A percentile compares a stretch with the other conserved stretches of the same genome.
Conservation (phyloP, 2,888 invertebrate genomes). For the Tipula unca region DNA sequence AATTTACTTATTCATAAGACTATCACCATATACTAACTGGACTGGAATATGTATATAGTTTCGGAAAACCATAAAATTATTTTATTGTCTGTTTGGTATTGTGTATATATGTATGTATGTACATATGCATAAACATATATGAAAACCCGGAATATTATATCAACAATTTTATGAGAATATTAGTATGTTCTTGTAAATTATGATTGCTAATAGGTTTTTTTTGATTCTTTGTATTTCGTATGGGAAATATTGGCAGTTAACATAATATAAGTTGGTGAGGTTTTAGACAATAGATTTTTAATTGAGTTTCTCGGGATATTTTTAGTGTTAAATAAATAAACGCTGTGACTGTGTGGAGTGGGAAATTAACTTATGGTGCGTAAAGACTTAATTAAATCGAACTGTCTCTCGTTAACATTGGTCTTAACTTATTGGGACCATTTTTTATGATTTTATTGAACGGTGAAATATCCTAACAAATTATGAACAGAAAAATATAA, state of each 20-base stretch:
- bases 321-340: too few species aligned
- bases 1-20: not conserved
- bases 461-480: too few species aligned
- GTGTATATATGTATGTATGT: too few species aligned
- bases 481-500: too few species aligned
- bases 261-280: not conserved
- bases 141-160: not conserved
- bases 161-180: not conserved
- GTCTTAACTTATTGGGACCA: too few species aligned
- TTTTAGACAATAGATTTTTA: not conserved
- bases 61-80: not conserved
- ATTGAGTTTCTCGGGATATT: too few species aligned
- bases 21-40: not conserved
- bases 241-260: not conserved
- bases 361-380: too few species aligned
- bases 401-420: too few species aligned
- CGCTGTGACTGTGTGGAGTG: too few species aligned
- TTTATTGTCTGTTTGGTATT: not conserved
- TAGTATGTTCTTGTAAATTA: not conserved
- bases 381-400: too few species aligned
- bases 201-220: not conserved
- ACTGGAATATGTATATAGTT: not conserved
- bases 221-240: not conserved
- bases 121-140: not conserved
- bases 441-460: too few species aligned